Conservation (phyloP, 2,888 invertebrate species). For the Tryphoninae sp. region DNA sequence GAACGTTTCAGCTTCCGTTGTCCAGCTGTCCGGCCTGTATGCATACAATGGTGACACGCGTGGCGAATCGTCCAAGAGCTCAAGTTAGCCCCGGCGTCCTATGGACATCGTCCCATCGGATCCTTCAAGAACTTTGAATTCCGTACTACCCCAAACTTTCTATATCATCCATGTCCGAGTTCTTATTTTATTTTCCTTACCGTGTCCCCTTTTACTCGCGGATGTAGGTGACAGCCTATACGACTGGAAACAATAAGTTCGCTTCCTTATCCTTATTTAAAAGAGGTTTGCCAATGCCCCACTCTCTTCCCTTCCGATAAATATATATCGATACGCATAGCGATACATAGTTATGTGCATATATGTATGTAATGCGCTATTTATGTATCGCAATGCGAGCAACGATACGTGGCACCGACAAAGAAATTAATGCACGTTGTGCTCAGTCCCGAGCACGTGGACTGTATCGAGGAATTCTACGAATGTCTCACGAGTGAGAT, state of each 20-base stretch:
- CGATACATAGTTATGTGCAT: not conserved
- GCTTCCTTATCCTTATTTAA: conserved; percentile 40
- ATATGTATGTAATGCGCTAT: not conserved
- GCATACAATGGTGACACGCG: conserved; percentile 77
- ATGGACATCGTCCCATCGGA: conserved; percentile 23
- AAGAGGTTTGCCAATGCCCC: not conserved
- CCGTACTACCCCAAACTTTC: conserved; percentile 10
- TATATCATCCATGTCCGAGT: conserved; percentile 11
- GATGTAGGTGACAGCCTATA: conserved; percentile 56
- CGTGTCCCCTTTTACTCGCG: conserved; percentile 23
- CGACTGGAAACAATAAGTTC: conserved; percentile 26
- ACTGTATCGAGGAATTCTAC: conserved; percentile 52
- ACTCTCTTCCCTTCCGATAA: not conserved
- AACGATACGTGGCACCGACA: conserved; percentile 32
- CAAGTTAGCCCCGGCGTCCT: conserved; percentile 26
- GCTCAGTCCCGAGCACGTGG: conserved; percentile 38
- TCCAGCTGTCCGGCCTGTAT: conserved; percentile 77
- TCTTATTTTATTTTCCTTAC: conserved; percentile 27
- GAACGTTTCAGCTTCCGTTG: conserved; percentile 68
- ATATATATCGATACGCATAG: not conserved
- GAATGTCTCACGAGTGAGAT: conserved; percentile 57
- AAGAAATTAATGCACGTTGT: conserved; percentile 58
- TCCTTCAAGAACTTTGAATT: conserved; percentile 22
- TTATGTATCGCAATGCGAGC: not conserved
- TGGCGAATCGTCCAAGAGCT: conserved; percentile 38